Evolutionary conservation across 2,797 vertebrate species (phyloP).

Genomic region (Simalia tracyae): DNA sequence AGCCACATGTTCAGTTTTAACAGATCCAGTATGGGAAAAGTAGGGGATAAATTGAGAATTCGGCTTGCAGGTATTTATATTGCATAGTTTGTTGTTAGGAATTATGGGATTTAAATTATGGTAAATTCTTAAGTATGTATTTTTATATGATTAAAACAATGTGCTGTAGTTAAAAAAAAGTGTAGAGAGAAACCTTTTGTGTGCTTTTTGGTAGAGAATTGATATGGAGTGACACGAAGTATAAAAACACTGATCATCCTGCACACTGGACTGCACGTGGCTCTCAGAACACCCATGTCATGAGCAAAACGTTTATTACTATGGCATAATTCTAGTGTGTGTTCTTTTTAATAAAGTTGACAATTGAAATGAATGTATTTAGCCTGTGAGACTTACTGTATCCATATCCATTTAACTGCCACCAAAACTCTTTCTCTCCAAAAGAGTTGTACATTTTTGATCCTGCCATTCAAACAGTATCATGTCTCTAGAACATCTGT

Average conservation of each 20-base stretch:
- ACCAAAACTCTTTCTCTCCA: background rate
- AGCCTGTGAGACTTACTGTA: background rate
- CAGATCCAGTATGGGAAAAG: background rate
- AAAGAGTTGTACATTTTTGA: background rate
- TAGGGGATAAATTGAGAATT: background rate
- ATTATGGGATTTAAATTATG: background rate
- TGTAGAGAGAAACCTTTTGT: background rate
- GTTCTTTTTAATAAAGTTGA: background rate
- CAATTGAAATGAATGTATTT: background rate
- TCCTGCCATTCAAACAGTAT: background rate
- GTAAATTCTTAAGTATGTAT: background rate
- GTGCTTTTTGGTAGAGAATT: background rate
- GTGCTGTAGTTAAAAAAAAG: background rate
- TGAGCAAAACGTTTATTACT: background rate
- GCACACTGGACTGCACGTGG: background rate
- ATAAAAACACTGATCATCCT: background rate
- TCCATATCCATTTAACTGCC: background rate
- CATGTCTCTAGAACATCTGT: background rate
- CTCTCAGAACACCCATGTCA: background rate
- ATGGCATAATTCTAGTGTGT: background rate
- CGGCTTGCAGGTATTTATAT: background rate
- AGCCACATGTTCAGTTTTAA: slow-evolving; percentile 4
- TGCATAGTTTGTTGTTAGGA: background rate
- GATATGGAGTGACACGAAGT: background rate
- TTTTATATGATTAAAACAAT: background rate